A percentile compares a stretch with the other conserved stretches of the same genome.
These are phyloP conservation scores for Fissipunctia ypsillon DNA, from an alignment of 2,888 invertebrate genomes.

Conservation along the genomic window DNA sequence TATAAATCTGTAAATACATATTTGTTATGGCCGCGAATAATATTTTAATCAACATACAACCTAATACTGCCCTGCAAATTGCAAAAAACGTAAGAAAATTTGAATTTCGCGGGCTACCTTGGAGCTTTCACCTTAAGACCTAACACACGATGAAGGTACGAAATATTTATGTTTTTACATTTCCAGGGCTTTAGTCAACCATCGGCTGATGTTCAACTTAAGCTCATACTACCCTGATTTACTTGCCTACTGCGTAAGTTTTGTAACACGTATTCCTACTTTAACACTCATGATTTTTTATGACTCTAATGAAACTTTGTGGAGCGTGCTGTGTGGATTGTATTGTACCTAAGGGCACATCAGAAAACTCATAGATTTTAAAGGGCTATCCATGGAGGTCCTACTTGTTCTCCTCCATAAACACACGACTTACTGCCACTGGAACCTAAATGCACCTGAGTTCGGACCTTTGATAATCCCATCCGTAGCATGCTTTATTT, in stretches of 20 bases:
- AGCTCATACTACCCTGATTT: constrained; percentile 94
- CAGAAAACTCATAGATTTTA: not conserved
- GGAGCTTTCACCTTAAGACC: no score
- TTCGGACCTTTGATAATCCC: not conserved
- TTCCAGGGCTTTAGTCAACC: constrained; percentile 93
- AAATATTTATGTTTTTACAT: constrained; percentile 6
- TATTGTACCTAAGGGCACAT: not conserved
- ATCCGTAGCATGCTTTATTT: not conserved
- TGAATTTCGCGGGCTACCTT: no score
- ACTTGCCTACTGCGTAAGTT: constrained; percentile 91
- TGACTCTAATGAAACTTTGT: not conserved
- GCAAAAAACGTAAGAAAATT: no score
- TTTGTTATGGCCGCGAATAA: no score
- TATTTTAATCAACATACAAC: no score
- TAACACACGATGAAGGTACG: not conserved
- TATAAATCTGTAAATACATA: no score
- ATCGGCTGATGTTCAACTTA: constrained; percentile 94
- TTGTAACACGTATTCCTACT: not conserved
- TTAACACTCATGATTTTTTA: not conserved
- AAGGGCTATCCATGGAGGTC: not conserved
- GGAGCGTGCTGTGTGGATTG: not conserved
- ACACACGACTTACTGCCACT: not conserved
- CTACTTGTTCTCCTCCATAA: not conserved
- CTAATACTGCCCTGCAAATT: no score
- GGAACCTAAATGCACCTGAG: not conserved